phyloP scores from a whole-genome alignment of 2,888 invertebrate genomes.

The Pyrocoelia pectoralis region DNA sequence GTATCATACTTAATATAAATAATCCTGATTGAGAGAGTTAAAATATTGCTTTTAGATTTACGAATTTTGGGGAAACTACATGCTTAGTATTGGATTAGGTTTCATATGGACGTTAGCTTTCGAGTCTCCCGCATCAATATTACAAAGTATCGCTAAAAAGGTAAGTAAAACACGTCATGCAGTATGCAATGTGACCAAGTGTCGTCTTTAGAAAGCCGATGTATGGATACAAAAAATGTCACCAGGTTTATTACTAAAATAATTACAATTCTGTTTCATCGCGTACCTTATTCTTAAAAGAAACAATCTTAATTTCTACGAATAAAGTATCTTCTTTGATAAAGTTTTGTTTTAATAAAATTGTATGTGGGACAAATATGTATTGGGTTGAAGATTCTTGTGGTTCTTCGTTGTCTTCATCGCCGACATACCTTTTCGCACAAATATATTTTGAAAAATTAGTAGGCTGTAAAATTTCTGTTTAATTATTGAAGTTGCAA shows the following conservation, averaged over 20 bases:
- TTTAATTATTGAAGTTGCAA: not conserved
- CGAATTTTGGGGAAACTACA: conserved; percentile 60
- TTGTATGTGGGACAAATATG: conserved; percentile 73
- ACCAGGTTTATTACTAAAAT: not conserved
- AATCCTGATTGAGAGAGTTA: not conserved
- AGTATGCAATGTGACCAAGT: not conserved
- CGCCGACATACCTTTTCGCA: conserved; percentile 63
- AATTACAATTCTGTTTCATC: conserved; percentile 42
- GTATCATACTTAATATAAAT: no score
- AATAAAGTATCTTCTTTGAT: conserved; percentile 69
- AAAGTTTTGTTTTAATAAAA: conserved; percentile 67
- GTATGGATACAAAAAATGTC: conserved; percentile 4
- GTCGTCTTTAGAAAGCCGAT: not conserved
- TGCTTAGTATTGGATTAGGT: conserved; percentile 54
- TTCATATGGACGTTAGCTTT: conserved; percentile 60
- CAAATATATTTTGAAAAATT: conserved; percentile 70
- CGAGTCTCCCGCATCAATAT: conserved; percentile 60
- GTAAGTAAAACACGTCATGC: conserved; percentile 15
- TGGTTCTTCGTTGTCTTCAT: conserved; percentile 57
- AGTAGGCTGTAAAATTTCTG: conserved; percentile 61
- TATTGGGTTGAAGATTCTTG: conserved; percentile 64
- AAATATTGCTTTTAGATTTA: conserved; percentile 50
- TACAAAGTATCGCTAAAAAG: conserved; percentile 55
- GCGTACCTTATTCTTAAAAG: conserved; percentile 30
- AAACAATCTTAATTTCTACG: conserved; percentile 63